Evolutionary conservation across 2,113 vertebrate species (phyloP).

Genomic region (Rattus norvegicus): GRCr8 NC_086020.1:192897001-192897500

Average conservation of each 20-base stretch:
- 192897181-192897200: not conserved
- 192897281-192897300: constrained; percentile 24
- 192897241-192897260: not conserved
- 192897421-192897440: constrained; percentile 9
- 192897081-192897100: not conserved
- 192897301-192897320: not conserved
- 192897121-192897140: not conserved
- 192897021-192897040: not conserved
- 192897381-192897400: not conserved
- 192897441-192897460: not conserved
- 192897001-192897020: not conserved
- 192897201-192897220: not conserved
- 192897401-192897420: not conserved
- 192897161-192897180: not conserved
- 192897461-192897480: constrained; percentile 15
- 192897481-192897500: not conserved
- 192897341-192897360: constrained; percentile 13
- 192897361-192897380: constrained; percentile 23
- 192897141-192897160: not conserved
- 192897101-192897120: not conserved
- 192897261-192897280: constrained; percentile 22
- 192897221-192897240: not conserved
- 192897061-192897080: not conserved
- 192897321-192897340: not conserved
- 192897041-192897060: not conserved